Percentiles rank a stretch among this genome's conserved stretches.
These are phyloP conservation scores for Gephyroberyx darwinii DNA, from an alignment of 2,797 vertebrate genomes.

Conservation along the genomic window DNA sequence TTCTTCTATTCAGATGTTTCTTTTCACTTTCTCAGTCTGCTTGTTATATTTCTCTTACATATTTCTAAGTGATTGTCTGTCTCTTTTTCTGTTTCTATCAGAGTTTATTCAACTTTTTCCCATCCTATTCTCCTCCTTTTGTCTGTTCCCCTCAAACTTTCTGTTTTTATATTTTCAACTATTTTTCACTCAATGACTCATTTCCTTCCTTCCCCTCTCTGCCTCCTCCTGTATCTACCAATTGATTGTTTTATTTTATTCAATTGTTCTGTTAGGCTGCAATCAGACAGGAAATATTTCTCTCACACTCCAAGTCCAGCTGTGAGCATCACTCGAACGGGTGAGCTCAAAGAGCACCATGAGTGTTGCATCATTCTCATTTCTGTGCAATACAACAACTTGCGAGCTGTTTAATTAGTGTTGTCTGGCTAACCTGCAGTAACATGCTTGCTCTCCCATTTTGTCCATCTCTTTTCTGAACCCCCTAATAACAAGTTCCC, in stretches of 20 bases:
- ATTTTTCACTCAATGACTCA: no score
- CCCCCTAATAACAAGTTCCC: background rate
- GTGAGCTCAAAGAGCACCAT: no score
- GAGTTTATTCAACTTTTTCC: background rate
- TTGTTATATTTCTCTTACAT: background rate
- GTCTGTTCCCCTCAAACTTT: no score
- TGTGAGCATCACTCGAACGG: no score
- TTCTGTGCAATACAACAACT: no score
- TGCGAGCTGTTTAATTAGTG: no score
- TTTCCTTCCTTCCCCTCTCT: background rate
- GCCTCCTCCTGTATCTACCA: background rate
- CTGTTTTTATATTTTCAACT: no score
- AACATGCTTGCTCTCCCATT: no score
- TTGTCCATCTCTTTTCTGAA: background rate
- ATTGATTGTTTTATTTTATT: background rate
- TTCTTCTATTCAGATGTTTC: constrained; percentile 29
- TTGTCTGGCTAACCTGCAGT: no score
- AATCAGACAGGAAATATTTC: no score
- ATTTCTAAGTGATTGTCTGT: background rate
- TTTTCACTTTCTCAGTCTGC: constrained; percentile 11
- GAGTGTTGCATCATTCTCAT: no score
- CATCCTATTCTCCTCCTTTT: background rate
- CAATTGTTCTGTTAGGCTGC: background rate
- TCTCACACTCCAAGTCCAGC: no score
- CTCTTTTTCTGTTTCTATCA: background rate